Conservation (phyloP, 2,888 invertebrate genomes). For the Drosophila macrospina region DNA sequence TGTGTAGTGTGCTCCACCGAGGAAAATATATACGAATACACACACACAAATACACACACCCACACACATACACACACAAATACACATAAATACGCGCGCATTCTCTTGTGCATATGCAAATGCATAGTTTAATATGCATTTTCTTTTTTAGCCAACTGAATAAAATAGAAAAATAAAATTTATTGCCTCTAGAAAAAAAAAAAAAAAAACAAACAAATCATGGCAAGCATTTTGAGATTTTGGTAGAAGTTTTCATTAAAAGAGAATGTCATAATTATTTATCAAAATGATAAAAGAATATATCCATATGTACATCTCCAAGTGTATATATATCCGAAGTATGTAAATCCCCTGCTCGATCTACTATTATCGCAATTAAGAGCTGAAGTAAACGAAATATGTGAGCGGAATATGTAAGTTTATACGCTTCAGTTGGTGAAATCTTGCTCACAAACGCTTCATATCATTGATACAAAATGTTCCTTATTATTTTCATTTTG, state of each 20-base stretch:
- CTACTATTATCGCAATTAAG: too few species aligned
- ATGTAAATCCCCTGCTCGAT: too few species aligned
- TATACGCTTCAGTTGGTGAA: too few species aligned
- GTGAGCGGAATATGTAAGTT: too few species aligned
- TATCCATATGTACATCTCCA: too few species aligned
- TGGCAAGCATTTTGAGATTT: neutral
- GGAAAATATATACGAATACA: neutral
- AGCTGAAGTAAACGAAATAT: too few species aligned
- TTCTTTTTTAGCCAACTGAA: constrained; percentile 22
- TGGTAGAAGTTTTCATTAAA: constrained; percentile 6
- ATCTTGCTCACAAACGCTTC: too few species aligned
- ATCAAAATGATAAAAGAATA: too few species aligned
- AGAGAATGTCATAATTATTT: neutral
- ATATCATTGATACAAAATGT: too few species aligned
- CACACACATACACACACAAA: neutral
- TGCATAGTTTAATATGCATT: constrained; percentile 37
- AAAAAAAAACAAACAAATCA: too few species aligned
- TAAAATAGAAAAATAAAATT: constrained; percentile 17
- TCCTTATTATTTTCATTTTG: too few species aligned
- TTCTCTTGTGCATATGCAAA: constrained; percentile 25
- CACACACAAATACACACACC: constrained; percentile 14
- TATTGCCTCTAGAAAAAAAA: constrained; percentile 4
- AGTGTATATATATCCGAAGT: too few species aligned
- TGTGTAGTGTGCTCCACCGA: neutral
- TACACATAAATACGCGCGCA: neutral